Percentiles rank a stretch among this genome's conserved stretches.
phyloP scores from a whole-genome alignment of 2,113 vertebrate species.

The Mesitornis unicolor region DNA sequence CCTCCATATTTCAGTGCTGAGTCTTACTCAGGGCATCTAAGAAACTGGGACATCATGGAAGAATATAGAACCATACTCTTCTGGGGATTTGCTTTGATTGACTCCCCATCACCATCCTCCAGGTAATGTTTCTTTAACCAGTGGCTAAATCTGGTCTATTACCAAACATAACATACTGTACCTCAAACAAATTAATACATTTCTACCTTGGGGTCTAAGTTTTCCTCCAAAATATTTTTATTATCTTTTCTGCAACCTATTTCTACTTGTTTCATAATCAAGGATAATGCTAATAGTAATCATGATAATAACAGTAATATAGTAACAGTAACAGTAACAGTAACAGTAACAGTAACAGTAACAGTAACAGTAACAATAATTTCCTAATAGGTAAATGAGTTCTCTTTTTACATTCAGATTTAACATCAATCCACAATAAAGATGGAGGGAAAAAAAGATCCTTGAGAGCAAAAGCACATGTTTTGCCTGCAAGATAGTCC shows the following conservation, averaged over 20 bases:
- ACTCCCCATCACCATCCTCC: not conserved
- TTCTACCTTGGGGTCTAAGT: not conserved
- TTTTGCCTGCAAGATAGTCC: not conserved
- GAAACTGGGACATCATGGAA: not conserved
- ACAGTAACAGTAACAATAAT: not conserved
- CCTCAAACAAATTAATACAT: not conserved
- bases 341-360: not conserved
- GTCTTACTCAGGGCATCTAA: not conserved
- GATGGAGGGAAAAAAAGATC: not conserved
- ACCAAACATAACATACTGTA: not conserved
- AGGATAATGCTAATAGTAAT: not conserved
- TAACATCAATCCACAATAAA: not conserved
- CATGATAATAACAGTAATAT: not conserved
- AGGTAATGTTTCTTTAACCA: not conserved
- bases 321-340: no score
- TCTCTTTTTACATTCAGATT: not conserved
- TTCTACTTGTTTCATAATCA: not conserved
- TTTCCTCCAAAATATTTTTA: not conserved
- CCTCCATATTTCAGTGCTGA: not conserved
- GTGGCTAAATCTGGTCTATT: not conserved
- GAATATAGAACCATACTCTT: not conserved
- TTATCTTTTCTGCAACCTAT: not conserved
- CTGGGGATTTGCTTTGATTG: not conserved
- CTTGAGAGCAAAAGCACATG: not conserved
- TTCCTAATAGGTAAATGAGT: not conserved